phyloP scores from a whole-genome alignment of 2,113 vertebrate species.

The Erinaceus europaeus region DNA sequence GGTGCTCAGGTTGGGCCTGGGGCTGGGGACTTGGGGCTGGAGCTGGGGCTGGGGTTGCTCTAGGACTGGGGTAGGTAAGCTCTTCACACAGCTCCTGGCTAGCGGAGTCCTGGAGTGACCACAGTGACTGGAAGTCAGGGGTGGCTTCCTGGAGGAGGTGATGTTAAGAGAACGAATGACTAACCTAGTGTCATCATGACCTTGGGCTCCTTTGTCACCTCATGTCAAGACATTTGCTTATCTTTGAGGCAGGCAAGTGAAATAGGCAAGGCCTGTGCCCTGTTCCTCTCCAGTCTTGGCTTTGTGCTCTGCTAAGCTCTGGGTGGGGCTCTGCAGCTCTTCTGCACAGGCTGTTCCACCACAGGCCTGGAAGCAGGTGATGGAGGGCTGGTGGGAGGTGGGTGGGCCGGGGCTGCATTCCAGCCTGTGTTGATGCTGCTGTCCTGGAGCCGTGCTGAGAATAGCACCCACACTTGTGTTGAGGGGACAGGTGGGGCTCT shows the following conservation, averaged over 20 bases:
- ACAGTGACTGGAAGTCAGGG: accelerated
- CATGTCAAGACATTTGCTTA: background rate
- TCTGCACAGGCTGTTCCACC: background rate
- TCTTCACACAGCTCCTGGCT: accelerated
- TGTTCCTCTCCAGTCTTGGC: too few species aligned
- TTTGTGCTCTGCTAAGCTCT: accelerated
- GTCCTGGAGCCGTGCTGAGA: slow-evolving; percentile 36
- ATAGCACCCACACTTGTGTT: slow-evolving; percentile 36
- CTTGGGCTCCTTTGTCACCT: background rate
- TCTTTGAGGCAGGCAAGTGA: background rate
- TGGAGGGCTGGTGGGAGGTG: background rate
- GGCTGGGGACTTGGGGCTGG: accelerated
- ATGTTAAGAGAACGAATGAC: background rate
- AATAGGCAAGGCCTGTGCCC: background rate
- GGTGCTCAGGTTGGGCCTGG: background rate
- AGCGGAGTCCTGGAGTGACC: background rate
- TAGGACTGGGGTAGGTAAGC: background rate
- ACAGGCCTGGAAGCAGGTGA: slow-evolving; percentile 26
- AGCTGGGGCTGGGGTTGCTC: background rate
- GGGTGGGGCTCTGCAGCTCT: background rate
- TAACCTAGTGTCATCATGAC: background rate
- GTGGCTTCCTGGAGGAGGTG: slow-evolving; percentile 20
- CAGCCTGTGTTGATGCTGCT: background rate
- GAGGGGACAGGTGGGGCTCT: slow-evolving; percentile 19
- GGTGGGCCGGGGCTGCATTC: background rate